Evolutionary conservation across 2,888 invertebrate species (phyloP).

Genomic region (Rhagophthalmus giganteus): DNA sequence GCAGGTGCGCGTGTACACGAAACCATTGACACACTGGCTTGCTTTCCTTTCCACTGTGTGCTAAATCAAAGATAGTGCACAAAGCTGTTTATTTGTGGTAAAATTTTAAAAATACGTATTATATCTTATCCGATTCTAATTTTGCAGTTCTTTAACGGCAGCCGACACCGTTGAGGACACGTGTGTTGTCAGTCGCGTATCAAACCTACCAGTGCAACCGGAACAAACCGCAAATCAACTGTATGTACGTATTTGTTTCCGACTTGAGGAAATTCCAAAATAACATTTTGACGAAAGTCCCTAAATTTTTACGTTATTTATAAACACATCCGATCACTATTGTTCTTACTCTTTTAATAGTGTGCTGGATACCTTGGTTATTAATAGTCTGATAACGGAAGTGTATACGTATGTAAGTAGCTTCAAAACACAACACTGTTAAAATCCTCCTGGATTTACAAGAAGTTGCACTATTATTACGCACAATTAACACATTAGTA

Average conservation of each 20-base stretch:
- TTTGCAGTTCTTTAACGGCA: slow-evolving; percentile 13
- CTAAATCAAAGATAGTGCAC: slow-evolving; percentile 52
- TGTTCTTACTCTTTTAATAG: too few species aligned
- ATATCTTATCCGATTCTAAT: slow-evolving; percentile 3
- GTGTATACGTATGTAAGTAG: slow-evolving; percentile 8
- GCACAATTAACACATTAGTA: slow-evolving; percentile 25
- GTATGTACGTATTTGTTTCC: slow-evolving; percentile 3
- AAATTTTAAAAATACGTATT: slow-evolving; percentile 11
- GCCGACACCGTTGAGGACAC: slow-evolving; percentile 31
- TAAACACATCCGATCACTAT: too few species aligned
- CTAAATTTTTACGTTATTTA: too few species aligned
- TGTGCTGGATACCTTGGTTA: slow-evolving; percentile 8
- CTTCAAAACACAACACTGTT: slow-evolving; percentile 18
- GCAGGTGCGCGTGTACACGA: slow-evolving; percentile 45
- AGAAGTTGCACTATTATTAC: slow-evolving; percentile 19
- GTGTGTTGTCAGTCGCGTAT: slow-evolving; percentile 3
- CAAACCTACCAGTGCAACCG: slow-evolving; percentile 18
- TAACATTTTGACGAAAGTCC: too few species aligned
- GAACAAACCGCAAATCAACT: slow-evolving; percentile 22
- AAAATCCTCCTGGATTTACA: slow-evolving; percentile 16
- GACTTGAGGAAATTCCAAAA: too few species aligned
- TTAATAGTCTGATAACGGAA: slow-evolving; percentile 11
- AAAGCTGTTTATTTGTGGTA: slow-evolving; percentile 38
- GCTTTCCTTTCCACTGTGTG: slow-evolving; percentile 57
- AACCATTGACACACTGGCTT: slow-evolving; percentile 59